phyloP scores from a whole-genome alignment of 2,797 vertebrate genomes.

The Paramormyrops hopkinsi region DNA sequence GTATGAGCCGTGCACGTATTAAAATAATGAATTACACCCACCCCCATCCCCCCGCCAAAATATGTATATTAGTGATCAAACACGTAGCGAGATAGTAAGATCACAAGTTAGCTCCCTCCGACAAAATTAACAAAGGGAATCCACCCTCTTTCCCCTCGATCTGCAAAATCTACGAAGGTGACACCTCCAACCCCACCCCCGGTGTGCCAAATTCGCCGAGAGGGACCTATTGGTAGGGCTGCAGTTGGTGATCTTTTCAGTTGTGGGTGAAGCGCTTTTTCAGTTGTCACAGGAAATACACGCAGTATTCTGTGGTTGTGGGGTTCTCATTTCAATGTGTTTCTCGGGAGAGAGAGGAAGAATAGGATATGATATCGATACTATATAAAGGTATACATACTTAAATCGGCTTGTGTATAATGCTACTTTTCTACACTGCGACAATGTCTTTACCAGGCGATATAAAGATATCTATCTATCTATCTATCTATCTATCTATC shows the following conservation, averaged over 20 bases:
- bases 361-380: not conserved
- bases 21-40: not conserved
- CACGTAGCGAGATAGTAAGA: not conserved
- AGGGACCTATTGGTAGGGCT: not conserved
- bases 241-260: no score
- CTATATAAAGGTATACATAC: not conserved
- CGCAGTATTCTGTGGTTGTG: not conserved
- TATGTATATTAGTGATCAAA: not conserved
- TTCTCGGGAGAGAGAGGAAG: not conserved
- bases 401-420: not conserved
- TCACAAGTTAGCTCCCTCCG: not conserved
- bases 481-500: not conserved
- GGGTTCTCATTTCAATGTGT: not conserved
- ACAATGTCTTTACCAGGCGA: not conserved
- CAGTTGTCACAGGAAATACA: not conserved
- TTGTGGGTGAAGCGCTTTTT: not conserved
- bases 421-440: not conserved
- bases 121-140: not conserved
- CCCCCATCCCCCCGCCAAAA: not conserved
- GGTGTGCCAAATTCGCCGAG: no score
- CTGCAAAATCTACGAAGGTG: not conserved
- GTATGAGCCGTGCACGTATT: not conserved
- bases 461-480: not conserved
- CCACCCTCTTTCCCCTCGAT: not conserved
- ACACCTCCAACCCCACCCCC: not conserved